A percentile compares a stretch with the other conserved stretches of the same genome.
phyloP scores from a whole-genome alignment of 2,888 invertebrate genomes.

The Aporophyla lueneburgensis region DNA sequence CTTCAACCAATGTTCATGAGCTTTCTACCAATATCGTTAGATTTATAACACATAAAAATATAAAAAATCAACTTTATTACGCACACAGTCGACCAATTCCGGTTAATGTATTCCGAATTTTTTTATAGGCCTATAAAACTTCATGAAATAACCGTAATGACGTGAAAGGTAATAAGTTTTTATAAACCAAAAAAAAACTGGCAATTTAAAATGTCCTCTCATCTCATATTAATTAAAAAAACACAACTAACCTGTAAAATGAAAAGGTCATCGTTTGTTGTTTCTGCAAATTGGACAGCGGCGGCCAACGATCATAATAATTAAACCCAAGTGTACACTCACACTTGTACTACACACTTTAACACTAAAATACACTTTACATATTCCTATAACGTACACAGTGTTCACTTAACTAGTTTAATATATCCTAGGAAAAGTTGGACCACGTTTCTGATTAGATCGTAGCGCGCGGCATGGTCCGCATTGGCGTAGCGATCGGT shows the following conservation, averaged over 20 bases:
- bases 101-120: conserved; percentile 52
- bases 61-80: conserved; percentile 61
- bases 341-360: conserved; percentile 72
- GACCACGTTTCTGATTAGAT: conserved; percentile 66
- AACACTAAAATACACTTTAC: conserved; percentile 72
- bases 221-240: conserved; percentile 82
- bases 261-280: conserved; percentile 84
- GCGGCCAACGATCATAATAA: conserved; percentile 74
- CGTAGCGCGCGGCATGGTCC: conserved; percentile 71
- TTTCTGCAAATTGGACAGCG: conserved; percentile 80
- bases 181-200: conserved; percentile 50
- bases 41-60: conserved; percentile 61
- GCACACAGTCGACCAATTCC: conserved; percentile 48
- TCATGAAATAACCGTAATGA: conserved; percentile 53
- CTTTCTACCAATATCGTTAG: conserved; percentile 15
- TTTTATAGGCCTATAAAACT: conserved; percentile 60
- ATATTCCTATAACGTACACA: conserved; percentile 66
- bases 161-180: conserved; percentile 61
- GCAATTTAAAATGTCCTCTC: conserved; percentile 57
- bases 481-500: conserved; percentile 80
- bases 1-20: conserved; percentile 3
- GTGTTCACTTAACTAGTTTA: conserved; percentile 64
- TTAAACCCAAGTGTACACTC: conserved; percentile 72
- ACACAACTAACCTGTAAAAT: conserved; percentile 87
- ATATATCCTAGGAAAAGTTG: conserved; percentile 69